Conservation (phyloP, 2,113 vertebrate species). For the Clarias gariepinus region DNA sequence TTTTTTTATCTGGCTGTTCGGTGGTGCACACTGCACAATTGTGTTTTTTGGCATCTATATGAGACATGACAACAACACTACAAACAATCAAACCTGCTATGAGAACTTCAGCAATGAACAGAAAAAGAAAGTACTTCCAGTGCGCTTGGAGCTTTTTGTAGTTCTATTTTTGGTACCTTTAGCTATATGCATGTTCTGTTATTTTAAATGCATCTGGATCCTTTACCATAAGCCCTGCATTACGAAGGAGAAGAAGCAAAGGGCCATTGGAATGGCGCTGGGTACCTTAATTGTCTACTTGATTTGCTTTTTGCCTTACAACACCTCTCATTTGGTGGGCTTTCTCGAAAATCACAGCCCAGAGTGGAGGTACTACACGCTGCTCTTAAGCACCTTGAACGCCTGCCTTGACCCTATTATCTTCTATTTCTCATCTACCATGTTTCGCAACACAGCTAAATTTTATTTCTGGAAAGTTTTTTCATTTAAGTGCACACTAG, state of each 20-base stretch:
- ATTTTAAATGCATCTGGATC: conserved; percentile 63
- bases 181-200: conserved; percentile 67
- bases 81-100: conserved; percentile 62
- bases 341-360: conserved; percentile 63
- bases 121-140: conserved; percentile 65
- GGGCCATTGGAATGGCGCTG: conserved; percentile 71
- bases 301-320: conserved; percentile 76
- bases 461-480: no score
- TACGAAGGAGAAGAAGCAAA: conserved; percentile 59
- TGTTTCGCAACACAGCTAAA: no score
- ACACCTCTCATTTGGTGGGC: conserved; percentile 74
- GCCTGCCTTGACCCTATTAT: no score
- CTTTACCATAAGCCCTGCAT: conserved; percentile 62
- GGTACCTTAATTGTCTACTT: conserved; percentile 78
- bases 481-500: no score
- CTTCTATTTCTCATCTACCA: no score
- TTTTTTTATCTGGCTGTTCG: conserved; percentile 67
- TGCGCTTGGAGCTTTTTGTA: conserved; percentile 72
- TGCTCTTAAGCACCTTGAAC: no score
- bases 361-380: conserved; percentile 52
- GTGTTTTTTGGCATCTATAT: conserved; percentile 64
- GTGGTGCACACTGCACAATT: conserved; percentile 70
- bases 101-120: conserved; percentile 67
- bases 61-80: neutral
- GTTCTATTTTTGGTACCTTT: conserved; percentile 73